Evolutionary conservation across 64 coral and sea anemone species (phyloP).

Genomic region (Stylophora pistillata): DNA sequence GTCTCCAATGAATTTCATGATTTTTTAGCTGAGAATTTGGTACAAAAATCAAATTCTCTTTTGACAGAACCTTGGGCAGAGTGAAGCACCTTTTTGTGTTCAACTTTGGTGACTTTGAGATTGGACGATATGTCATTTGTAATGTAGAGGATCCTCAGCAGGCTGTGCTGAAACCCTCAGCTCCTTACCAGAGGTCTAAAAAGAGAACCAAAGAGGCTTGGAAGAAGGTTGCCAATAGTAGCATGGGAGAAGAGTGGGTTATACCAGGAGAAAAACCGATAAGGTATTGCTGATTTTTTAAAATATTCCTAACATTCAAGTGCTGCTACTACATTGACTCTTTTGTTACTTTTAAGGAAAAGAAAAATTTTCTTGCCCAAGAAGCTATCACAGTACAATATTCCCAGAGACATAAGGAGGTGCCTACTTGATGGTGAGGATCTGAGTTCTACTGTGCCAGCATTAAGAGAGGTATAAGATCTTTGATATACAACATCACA

Average conservation of each 20-base stretch:
- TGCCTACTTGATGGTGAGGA: constrained; percentile 78
- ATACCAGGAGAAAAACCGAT: constrained; percentile 82
- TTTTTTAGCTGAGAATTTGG: too few species aligned
- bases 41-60: background rate
- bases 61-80: constrained; percentile 72
- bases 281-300: background rate
- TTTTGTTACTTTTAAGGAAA: constrained; percentile 49
- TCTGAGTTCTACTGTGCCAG: constrained; percentile 59
- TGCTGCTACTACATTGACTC: background rate
- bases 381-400: constrained; percentile 73
- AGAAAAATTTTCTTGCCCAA: constrained; percentile 79
- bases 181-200: constrained; percentile 63
- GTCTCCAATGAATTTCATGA: background rate
- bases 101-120: constrained; percentile 79
- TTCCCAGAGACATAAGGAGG: constrained; percentile 78
- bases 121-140: constrained; percentile 69
- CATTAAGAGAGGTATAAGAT: constrained; percentile 64
- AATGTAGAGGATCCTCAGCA: constrained; percentile 66
- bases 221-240: constrained; percentile 37
- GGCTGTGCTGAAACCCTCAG: constrained; percentile 35
- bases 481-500: background rate
- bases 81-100: constrained; percentile 88
- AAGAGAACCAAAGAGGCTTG: constrained; percentile 38
- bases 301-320: background rate
- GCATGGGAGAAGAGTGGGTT: constrained; percentile 63